These are phyloP conservation scores for Enteromius anoplus DNA, from an alignment of 2,797 vertebrate species.

Conservation along the genomic window DNA sequence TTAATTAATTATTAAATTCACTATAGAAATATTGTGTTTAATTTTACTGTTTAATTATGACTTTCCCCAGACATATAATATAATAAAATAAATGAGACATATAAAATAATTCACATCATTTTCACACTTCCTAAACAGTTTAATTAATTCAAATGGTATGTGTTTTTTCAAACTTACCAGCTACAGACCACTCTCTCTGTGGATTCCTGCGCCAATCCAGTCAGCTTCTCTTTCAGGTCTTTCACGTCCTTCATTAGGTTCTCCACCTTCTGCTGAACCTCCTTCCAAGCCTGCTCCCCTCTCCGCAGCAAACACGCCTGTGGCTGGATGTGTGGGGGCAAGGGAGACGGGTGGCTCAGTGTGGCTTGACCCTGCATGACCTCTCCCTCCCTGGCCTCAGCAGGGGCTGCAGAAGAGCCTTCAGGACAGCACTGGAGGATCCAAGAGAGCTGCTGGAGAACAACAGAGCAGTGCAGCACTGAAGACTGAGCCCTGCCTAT, in stretches of 20 bases:
- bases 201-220: slow-evolving; percentile 73
- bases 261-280: slow-evolving; percentile 69
- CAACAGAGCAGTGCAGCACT: slow-evolving; percentile 80
- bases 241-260: slow-evolving; percentile 72
- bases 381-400: slow-evolving; percentile 62
- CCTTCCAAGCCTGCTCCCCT: slow-evolving; percentile 81
- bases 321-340: slow-evolving; percentile 80
- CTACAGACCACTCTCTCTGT: slow-evolving; percentile 79
- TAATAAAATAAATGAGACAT: background rate
- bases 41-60: background rate
- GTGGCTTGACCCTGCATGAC: slow-evolving; percentile 65
- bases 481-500: slow-evolving; percentile 77
- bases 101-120: background rate
- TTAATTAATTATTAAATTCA: background rate
- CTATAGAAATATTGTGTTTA: too few relatives aligned
- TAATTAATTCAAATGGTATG: background rate
- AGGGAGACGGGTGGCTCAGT: slow-evolving; percentile 81
- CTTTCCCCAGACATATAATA: background rate
- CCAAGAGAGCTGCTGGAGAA: slow-evolving; percentile 87
- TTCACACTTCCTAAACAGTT: background rate
- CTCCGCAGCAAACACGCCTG: slow-evolving; percentile 81
- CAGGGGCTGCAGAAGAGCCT: slow-evolving; percentile 46
- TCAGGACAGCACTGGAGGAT: slow-evolving; percentile 89
- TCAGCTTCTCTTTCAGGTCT: slow-evolving; percentile 79
- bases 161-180: slow-evolving; percentile 77